Evolutionary conservation across 2,113 vertebrate genomes (phyloP).

Genomic region (Mohoua ochrocephala): DNA sequence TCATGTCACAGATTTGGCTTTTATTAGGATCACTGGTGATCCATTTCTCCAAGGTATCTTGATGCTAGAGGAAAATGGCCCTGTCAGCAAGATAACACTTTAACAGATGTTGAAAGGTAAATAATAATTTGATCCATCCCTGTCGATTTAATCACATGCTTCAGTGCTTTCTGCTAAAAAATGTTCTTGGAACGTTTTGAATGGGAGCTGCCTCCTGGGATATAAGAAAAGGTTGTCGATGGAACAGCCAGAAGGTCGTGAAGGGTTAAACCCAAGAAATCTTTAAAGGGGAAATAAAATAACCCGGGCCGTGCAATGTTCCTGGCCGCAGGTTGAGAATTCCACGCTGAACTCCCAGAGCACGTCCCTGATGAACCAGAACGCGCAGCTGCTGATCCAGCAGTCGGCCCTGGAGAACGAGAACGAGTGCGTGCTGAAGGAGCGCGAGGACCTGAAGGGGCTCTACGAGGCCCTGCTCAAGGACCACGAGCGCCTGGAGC

Average conservation of each 20-base stretch:
- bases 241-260: background rate
- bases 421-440: constrained; percentile 81
- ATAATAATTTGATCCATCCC: background rate
- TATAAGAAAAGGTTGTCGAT: background rate
- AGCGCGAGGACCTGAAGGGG: constrained; percentile 87
- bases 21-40: background rate
- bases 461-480: constrained; percentile 89
- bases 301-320: background rate
- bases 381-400: constrained; percentile 88
- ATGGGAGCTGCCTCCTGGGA: background rate
- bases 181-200: background rate
- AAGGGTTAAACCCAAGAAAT: background rate
- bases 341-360: constrained; percentile 91
- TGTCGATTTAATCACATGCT: background rate
- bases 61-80: background rate
- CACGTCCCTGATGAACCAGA: constrained; percentile 91
- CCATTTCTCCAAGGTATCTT: background rate
- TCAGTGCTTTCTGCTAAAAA: background rate
- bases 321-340: constrained; percentile 85
- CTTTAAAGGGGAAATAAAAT: background rate
- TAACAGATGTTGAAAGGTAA: background rate
- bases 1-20: background rate
- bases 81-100: background rate
- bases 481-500: constrained; percentile 93
- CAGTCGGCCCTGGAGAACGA: constrained; percentile 90